Evolutionary conservation across 2,888 invertebrate genomes (phyloP), one percentile per base, ranked within the genome.

Genomic region (Corbicula japonica): DNA sequence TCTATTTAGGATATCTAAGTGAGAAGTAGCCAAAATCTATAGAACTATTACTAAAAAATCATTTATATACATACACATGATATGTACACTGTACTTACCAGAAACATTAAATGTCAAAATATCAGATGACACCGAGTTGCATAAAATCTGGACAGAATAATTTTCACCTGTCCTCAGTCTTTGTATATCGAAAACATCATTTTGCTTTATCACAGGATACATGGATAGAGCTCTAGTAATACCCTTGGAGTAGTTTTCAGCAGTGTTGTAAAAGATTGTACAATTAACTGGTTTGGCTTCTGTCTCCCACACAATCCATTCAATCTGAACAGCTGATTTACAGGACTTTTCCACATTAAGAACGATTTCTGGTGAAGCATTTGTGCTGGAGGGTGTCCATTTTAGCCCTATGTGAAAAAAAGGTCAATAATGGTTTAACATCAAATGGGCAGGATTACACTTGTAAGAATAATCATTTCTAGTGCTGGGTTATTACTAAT

Each of bases 281-380:
- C 75, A 75, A 63, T 68, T 75, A 5, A 62, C 38, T 1, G 44
- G 34, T 18, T 61, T 38, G 4, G 60, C 56, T 18, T 65, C 61
- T 30, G 35, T 63, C 21, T 50, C 65, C 34, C 60, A 66, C 5
- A 76, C 60, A 3, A 76, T n/a, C 76, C 76, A 76, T 41, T 76
- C 76, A 71, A 76, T 65, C 48, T 70, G 26, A 18, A 71, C 76
- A 18, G 46, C 41, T 8, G 70, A 48, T 28, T n/a, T 23, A 38
- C 76, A 76, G 8, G 65, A 65, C 38, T 58, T 38, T 6, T 23
- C 15, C 10, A 52, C 21, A 23, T 58, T 52, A 1, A 76, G 60
- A 44, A 52, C 66, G 32, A 76, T 66, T 61, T 50, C 52, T 41
- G 66, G 66, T 35, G n/a, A n/a, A n/a, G n/a, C n/a, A n/a, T n/a